Conservation (phyloP, 2,113 vertebrate genomes). For the Zosterops borbonicus region DNA sequence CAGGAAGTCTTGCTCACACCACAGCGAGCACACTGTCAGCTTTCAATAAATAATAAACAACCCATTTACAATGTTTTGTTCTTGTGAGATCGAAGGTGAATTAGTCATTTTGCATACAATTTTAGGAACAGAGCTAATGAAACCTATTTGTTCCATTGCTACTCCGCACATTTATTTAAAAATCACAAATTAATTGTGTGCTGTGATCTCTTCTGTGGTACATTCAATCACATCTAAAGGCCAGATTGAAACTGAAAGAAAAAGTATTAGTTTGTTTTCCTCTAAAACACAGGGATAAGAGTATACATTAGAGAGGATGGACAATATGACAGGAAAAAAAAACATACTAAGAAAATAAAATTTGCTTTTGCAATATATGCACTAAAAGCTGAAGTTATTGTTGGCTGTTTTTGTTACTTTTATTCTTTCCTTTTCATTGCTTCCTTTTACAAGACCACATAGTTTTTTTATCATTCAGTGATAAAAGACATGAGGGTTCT, state of each 20-base stretch:
- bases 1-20: background rate
- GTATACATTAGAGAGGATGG: background rate
- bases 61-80: background rate
- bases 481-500: background rate
- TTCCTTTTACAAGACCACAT: background rate
- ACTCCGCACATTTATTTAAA: background rate
- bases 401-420: background rate
- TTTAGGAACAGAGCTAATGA: background rate
- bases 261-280: background rate
- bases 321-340: background rate
- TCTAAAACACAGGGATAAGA: background rate
- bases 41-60: background rate
- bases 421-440: background rate
- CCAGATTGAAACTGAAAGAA: background rate
- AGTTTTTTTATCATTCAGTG: background rate
- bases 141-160: background rate
- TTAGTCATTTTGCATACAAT: background rate
- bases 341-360: background rate
- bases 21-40: background rate
- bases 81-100: background rate
- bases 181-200: background rate
- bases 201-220: background rate
- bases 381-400: background rate
- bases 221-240: background rate
- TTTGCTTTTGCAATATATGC: background rate